These are phyloP conservation scores for Microplitis manilae DNA, from an alignment of 2,888 invertebrate genomes.

Conservation along the genomic window DNA sequence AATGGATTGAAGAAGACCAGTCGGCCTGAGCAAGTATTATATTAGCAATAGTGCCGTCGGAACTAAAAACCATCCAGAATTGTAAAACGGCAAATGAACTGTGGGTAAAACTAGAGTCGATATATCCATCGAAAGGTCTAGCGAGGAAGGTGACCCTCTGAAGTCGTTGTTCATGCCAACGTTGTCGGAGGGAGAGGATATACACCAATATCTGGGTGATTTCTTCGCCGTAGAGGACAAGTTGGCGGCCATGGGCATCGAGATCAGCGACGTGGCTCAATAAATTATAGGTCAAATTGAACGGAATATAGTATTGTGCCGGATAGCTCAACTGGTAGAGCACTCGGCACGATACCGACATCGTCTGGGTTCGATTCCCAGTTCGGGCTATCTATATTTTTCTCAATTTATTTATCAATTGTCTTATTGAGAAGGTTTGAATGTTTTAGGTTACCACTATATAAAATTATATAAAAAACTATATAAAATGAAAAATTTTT, in stretches of 20 bases:
- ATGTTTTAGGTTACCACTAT: too few species aligned
- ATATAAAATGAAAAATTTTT: constrained; percentile 51
- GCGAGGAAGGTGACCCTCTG: constrained; percentile 66
- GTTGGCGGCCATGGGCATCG: constrained; percentile 58
- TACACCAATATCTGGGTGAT: constrained; percentile 59
- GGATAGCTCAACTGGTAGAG: too few species aligned
- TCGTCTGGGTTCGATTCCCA: too few species aligned
- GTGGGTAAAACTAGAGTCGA: constrained; percentile 63
- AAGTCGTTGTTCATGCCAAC: constrained; percentile 61
- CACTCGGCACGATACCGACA: too few species aligned
- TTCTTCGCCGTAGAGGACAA: constrained; percentile 64
- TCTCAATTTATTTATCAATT: too few species aligned
- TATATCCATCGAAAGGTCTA: constrained; percentile 64
- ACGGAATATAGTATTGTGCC: too few species aligned
- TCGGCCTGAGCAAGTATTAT: constrained; percentile 27
- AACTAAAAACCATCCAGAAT: constrained; percentile 35
- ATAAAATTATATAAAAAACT: too few species aligned
- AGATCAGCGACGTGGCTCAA: constrained; percentile 48
- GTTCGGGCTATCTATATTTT: too few species aligned
- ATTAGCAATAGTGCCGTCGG: constrained; percentile 23
- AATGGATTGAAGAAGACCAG: constrained; percentile 29
- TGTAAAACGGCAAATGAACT: constrained; percentile 56
- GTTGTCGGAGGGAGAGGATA: constrained; percentile 59
- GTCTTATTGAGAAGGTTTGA: too few species aligned
- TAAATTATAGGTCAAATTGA: too few species aligned